Conservation (phyloP, 2,888 invertebrate genomes). For the Ormyrus nitidulus region DNA sequence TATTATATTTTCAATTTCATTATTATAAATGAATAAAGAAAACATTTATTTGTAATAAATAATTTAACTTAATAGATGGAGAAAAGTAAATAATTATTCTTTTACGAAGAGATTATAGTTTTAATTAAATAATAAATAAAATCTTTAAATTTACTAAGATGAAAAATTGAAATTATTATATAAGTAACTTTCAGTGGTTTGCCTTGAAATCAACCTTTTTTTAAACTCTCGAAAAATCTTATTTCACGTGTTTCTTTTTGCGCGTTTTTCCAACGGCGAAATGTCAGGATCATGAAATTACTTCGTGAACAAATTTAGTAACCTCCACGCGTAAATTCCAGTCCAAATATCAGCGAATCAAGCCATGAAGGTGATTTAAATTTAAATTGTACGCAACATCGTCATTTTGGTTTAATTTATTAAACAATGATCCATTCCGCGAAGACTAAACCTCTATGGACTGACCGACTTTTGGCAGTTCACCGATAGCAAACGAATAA, state of each 20-base stretch:
- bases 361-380: slow-evolving; percentile 24
- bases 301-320: slow-evolving; percentile 61
- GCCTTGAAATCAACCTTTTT: slow-evolving; percentile 23
- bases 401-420: background rate
- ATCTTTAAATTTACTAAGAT: too few species aligned
- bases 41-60: too few species aligned
- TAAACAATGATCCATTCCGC: background rate
- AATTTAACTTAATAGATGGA: too few species aligned
- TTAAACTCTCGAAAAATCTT: slow-evolving; percentile 5
- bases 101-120: too few species aligned
- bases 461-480: background rate
- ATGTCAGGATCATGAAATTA: slow-evolving; percentile 67
- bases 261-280: slow-evolving; percentile 49
- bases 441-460: background rate
- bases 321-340: slow-evolving; percentile 63
- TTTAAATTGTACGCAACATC: slow-evolving; percentile 1
- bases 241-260: slow-evolving; percentile 39
- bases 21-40: too few species aligned
- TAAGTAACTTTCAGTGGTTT: background rate
- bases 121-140: too few species aligned
- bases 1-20: too few species aligned
- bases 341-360: slow-evolving; percentile 54
- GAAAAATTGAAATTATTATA: too few species aligned
- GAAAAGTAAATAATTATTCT: too few species aligned
- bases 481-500: background rate